Base-by-base conservation (phyloP, 2,113 vertebrate genomes). In the Balaenoptera acutorostrata region DNA sequence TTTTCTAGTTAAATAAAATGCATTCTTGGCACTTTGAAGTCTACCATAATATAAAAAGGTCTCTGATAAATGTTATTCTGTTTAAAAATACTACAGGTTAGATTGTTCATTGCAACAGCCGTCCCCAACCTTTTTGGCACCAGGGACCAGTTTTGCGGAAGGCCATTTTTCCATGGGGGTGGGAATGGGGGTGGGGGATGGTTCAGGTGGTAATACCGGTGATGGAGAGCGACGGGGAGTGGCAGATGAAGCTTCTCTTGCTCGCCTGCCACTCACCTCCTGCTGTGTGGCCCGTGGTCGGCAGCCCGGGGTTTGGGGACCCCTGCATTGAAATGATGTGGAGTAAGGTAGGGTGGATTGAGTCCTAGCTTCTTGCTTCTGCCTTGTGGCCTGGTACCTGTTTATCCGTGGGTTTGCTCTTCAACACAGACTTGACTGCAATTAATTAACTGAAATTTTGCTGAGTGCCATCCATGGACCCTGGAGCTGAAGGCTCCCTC, bases 1-100 rank as follows among this genome's bases (percentile, higher is more conserved):
- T 75, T 96, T 94, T 92, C 91, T 66, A 5, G 1, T 88, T 88
- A 7, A 90, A 90, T 64, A 96, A 94, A 96, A 95, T 78, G 3
- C 0, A 74, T 41, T 59, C 77, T 96, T 96, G 64, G 27, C 13
- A 41, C 20, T 96, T 97, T 87, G 41, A 1, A 14, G 2, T 93
- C 71, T 88, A 17, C 63, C 84, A 69, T 94, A 90, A n/a, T n/a
- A 92, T 72, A 84, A 72, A 41, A 74, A 27, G 4, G 36, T 93
- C 86, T 92, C 52, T 44, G 41, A 82, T 87, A 93, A 96, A 88
- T 90, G 90, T 29, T 39, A 93, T 20, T 63, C 49, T 44, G 55
- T 71, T 95, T 80, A 25, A 1, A 17, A 20, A 8, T 36, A 78
- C 3, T 11, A 41, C 25, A 72, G 25, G 78, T 61, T 80, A 46